A percentile compares a stretch with the other conserved stretches of the same genome.
Evolutionary conservation across 92 coral and sea anemone species (phyloP).

Genomic region (Pocillopora meandrina): DNA sequence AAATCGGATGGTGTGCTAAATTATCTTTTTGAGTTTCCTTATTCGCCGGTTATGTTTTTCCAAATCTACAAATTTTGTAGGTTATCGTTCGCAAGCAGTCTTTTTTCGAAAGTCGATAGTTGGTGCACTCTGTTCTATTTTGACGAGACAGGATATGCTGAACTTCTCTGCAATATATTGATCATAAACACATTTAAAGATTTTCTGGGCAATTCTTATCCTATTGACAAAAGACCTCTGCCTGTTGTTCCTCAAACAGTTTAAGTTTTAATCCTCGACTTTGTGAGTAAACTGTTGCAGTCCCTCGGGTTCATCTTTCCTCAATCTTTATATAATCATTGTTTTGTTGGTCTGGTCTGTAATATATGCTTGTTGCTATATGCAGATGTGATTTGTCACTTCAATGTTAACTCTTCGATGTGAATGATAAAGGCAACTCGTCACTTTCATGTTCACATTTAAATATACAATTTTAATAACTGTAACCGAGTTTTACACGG

Average conservation of each 20-base stretch:
- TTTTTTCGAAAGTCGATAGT: neutral
- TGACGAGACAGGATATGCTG: neutral
- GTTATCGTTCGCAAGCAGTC: neutral
- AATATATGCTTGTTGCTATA: conserved; percentile 30
- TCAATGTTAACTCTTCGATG: neutral
- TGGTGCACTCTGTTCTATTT: neutral
- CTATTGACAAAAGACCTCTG: neutral
- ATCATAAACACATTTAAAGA: neutral
- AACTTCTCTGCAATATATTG: neutral
- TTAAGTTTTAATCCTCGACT: neutral
- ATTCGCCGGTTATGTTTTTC: neutral
- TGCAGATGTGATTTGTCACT: conserved; percentile 5
- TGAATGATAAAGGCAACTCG: neutral
- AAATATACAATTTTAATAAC: neutral
- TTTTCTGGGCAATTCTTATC: neutral
- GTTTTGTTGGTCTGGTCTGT: conserved; percentile 16
- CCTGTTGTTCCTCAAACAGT: neutral
- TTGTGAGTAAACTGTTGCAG: neutral
- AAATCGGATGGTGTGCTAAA: neutral
- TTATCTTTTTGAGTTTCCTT: neutral
- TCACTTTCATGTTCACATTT: neutral
- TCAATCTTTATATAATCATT: neutral
- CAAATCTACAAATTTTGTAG: neutral
- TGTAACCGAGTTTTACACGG: neutral
- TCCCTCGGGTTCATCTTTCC: neutral